Percentiles rank a stretch among this genome's conserved stretches.
phyloP scores from a whole-genome alignment of 2,797 vertebrate genomes.

The Anguilla anguilla region DNA sequence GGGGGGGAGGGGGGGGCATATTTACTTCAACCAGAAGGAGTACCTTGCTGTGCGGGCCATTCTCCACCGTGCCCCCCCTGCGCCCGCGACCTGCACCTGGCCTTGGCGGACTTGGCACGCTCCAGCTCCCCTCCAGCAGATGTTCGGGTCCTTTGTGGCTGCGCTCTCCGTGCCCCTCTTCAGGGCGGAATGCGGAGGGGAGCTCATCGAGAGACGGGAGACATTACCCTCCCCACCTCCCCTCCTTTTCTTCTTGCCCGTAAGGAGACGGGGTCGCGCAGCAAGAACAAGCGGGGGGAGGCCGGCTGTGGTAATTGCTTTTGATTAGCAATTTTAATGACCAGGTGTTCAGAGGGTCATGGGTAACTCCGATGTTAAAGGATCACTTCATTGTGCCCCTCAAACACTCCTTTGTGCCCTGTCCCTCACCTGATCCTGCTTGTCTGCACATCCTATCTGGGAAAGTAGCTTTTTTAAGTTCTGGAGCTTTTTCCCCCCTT shows the following conservation, averaged over 20 bases:
- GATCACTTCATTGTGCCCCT: not conserved
- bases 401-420: not conserved
- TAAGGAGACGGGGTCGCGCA: constrained; percentile 76
- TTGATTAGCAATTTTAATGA: constrained; percentile 90
- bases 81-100: constrained; percentile 69
- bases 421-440: not conserved
- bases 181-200: constrained; percentile 67
- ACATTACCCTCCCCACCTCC: constrained; percentile 78
- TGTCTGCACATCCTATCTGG: constrained; percentile 1
- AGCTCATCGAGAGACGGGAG: constrained; percentile 71
- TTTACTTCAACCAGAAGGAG: not conserved
- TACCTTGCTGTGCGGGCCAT: constrained; percentile 6
- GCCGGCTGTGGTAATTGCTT: constrained; percentile 80
- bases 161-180: constrained; percentile 75
- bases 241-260: constrained; percentile 57
- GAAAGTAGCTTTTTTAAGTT: constrained; percentile 30
- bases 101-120: constrained; percentile 68
- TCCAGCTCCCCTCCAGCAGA: constrained; percentile 68
- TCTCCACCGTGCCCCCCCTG: constrained; percentile 53
- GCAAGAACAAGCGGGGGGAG: constrained; percentile 71
- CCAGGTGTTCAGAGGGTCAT: constrained; percentile 76
- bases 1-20: not conserved
- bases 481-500: constrained; percentile 50
- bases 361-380: constrained; percentile 49
- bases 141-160: constrained; percentile 78